phyloP scores from a whole-genome alignment of 2,797 vertebrate species.

The Iguana delicatissima region DNA sequence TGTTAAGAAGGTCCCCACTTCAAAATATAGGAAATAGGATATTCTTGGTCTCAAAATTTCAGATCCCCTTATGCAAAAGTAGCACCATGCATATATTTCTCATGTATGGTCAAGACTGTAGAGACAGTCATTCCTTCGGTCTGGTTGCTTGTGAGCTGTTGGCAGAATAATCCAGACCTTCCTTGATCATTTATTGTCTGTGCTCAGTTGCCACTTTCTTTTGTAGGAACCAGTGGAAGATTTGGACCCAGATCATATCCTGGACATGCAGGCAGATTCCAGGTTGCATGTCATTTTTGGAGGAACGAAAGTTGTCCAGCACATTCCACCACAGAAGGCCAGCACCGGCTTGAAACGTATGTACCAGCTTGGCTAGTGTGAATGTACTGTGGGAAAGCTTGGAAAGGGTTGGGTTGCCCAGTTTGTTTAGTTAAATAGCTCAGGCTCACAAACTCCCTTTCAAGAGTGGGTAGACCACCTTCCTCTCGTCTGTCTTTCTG shows the following conservation, averaged over 20 bases:
- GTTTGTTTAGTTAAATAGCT: background rate
- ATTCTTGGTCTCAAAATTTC: background rate
- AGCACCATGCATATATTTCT: background rate
- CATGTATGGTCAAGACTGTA: no score
- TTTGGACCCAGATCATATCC: conserved; percentile 84
- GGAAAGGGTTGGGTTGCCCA: background rate
- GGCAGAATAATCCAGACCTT: no score
- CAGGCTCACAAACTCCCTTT: background rate
- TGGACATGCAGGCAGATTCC: conserved; percentile 90
- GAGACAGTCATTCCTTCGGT: no score
- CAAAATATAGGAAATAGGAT: background rate
- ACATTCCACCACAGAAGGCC: conserved; percentile 91
- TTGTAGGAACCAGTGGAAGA: conserved; percentile 94
- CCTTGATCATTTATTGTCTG: background rate
- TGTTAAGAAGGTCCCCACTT: background rate
- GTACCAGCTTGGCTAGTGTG: conserved; percentile 35
- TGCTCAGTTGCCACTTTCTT: background rate
- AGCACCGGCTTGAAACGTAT: conserved; percentile 92
- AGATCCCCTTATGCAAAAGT: background rate
- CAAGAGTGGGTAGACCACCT: background rate
- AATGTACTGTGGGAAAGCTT: no score
- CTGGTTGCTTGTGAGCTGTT: no score
- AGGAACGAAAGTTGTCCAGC: conserved; percentile 96
- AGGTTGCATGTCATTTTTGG: conserved; percentile 93
- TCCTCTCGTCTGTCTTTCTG: background rate